Evolutionary conservation across 92 coral and sea anemone genomes (phyloP), one percentile per base, ranked within the genome.

Genomic region (Virgularia gustaviana): DNA sequence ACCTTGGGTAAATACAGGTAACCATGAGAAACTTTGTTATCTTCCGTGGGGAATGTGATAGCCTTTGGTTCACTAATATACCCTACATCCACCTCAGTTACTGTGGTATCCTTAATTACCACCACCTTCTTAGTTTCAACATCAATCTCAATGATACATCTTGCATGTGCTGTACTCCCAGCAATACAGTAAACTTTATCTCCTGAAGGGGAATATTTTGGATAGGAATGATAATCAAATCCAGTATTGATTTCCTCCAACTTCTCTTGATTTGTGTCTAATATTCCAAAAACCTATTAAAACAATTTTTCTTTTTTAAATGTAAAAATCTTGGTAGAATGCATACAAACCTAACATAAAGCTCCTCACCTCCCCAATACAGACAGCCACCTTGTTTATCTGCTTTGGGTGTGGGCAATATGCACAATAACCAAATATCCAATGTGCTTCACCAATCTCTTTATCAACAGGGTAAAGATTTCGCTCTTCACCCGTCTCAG

Each of bases 1-100:
- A 88, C 97, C 90, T 83, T 73, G 2, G 97, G 97, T 18, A 87
- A 86, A 35, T 90, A 90, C 47, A 79, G 81, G 73, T 79, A 88
- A 13, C 95, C 97, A 75, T 90, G 75, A 13, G 90, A 76, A 18
- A 74, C 71, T 38, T 64, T 81, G 20, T 64, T 81, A 53, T 80
- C 85, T 1, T 86, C 78, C 22, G 97, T 88, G n/a, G 83, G 85
- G 79, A 83, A 90, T 6, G 83, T 49, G 35, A 80, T 61, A 52
- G 86, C 85, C 36, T 37, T 72, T 9, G 97, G 97, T 31, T 59
- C 37, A 81, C 97, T 90, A 25, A 63, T 74, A 59, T 90, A 90
- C 35, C 74, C 89, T 24, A 81, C 9, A 62, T 83, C 89, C 22
- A 85, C 44, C 35, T 52, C 68, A 11, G 49, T 31, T 30, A 28